Conservation (phyloP, 2,113 vertebrate species). For the Gavialis gangeticus region DNA sequence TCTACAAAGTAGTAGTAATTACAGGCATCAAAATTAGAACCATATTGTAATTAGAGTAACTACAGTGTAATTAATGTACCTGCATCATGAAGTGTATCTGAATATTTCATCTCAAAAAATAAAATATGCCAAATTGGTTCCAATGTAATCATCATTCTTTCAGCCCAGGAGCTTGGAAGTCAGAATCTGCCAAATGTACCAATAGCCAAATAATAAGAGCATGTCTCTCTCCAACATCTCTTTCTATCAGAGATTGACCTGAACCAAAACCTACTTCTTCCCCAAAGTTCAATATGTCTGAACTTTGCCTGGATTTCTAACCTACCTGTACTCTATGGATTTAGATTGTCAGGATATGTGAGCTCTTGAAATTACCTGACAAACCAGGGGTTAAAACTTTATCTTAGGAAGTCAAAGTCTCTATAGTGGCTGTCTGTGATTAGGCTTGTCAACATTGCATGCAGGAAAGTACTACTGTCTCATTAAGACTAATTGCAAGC, state of each 20-base stretch:
- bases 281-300: neutral
- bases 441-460: slow-evolving; percentile 50
- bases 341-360: fast-evolving
- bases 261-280: neutral
- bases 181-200: neutral
- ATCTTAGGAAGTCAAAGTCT: neutral
- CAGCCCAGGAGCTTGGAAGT: neutral
- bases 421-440: slow-evolving; percentile 22
- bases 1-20: slow-evolving; percentile 55
- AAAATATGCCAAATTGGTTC: slow-evolving; percentile 9
- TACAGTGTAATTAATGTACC: slow-evolving; percentile 50
- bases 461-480: slow-evolving; percentile 37
- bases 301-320: neutral
- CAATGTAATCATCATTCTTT: neutral
- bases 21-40: slow-evolving; percentile 63
- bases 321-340: fast-evolving
- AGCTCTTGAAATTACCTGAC: neutral
- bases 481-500: slow-evolving; percentile 68
- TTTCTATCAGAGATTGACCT: neutral
- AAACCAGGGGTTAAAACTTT: neutral
- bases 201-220: fast-evolving
- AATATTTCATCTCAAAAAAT: neutral
- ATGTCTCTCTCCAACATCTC: neutral
- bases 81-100: slow-evolving; percentile 10
- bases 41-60: slow-evolving; percentile 65